phyloP scores from a whole-genome alignment of 2,797 vertebrate genomes.

The Propithecus perrieri region DNA sequence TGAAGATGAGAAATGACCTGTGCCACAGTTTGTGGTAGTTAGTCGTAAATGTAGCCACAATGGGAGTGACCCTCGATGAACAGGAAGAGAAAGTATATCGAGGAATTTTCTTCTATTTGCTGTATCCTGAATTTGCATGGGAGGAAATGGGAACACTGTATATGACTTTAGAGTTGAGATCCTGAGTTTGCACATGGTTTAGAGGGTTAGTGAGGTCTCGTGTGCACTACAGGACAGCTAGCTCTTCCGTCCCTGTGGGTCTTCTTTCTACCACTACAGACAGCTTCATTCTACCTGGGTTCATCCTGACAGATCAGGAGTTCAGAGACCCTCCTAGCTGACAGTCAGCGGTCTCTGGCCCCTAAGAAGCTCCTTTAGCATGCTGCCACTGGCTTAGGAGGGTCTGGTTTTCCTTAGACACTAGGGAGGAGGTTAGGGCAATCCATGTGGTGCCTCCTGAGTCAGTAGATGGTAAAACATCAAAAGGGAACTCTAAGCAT shows the following conservation, averaged over 20 bases:
- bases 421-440: not conserved
- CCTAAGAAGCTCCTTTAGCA: not conserved
- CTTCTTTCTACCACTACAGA: not conserved
- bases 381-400: not conserved
- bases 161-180: not conserved
- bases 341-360: not conserved
- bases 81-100: not conserved
- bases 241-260: not conserved
- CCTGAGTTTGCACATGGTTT: not conserved
- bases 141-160: not conserved
- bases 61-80: not conserved
- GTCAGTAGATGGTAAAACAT: not conserved
- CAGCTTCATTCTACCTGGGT: not conserved
- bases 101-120: not conserved
- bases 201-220: not conserved
- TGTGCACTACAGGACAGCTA: not conserved
- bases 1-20: not conserved
- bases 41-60: not conserved
- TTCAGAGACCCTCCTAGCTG: not conserved
- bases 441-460: not conserved
- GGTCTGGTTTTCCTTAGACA: not conserved
- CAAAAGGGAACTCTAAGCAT: not conserved
- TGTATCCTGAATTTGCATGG: not conserved
- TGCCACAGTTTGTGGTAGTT: not conserved
- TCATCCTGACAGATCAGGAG: not conserved